A percentile compares a stretch with the other conserved stretches of the same genome.
phyloP scores from a whole-genome alignment of 2,797 vertebrate genomes.

The Anableps anableps region DNA sequence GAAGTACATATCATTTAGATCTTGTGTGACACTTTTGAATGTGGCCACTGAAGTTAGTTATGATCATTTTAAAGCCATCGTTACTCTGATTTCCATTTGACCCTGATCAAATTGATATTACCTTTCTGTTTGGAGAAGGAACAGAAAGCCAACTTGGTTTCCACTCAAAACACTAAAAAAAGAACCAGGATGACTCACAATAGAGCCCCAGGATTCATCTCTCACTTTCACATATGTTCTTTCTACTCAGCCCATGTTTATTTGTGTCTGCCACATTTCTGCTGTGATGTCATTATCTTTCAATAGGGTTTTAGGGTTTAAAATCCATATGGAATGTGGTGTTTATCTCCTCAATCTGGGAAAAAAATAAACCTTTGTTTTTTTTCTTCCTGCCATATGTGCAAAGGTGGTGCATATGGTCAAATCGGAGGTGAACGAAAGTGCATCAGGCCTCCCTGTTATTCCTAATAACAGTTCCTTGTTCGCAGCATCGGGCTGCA shows the following conservation, averaged over 20 bases:
- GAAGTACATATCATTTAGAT: not conserved
- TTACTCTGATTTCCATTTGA: not conserved
- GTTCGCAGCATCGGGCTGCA: not conserved
- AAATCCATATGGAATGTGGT: slow-evolving; percentile 28
- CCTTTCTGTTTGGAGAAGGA: not conserved
- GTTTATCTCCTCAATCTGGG: slow-evolving; percentile 51
- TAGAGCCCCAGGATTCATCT: slow-evolving; percentile 1
- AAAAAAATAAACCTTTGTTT: slow-evolving; percentile 53
- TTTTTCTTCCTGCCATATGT: slow-evolving; percentile 41
- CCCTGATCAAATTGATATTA: not conserved
- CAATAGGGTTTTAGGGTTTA: slow-evolving; percentile 32
- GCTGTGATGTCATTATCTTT: slow-evolving; percentile 20
- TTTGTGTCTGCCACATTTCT: slow-evolving; percentile 30
- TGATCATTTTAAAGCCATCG: not conserved
- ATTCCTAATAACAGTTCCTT: not conserved
- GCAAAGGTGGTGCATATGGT: slow-evolving; percentile 50
- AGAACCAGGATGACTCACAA: not conserved
- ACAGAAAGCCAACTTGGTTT: not conserved
- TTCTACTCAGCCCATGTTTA: slow-evolving; percentile 6
- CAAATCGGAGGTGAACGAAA: slow-evolving; percentile 38
- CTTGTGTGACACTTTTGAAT: not conserved
- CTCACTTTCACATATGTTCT: not conserved
- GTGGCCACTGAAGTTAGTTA: not conserved
- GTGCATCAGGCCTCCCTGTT: slow-evolving; percentile 10
- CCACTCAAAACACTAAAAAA: not conserved